phyloP scores from a whole-genome alignment of 2,113 vertebrate genomes.

The Mormoops blainvillei region DNA sequence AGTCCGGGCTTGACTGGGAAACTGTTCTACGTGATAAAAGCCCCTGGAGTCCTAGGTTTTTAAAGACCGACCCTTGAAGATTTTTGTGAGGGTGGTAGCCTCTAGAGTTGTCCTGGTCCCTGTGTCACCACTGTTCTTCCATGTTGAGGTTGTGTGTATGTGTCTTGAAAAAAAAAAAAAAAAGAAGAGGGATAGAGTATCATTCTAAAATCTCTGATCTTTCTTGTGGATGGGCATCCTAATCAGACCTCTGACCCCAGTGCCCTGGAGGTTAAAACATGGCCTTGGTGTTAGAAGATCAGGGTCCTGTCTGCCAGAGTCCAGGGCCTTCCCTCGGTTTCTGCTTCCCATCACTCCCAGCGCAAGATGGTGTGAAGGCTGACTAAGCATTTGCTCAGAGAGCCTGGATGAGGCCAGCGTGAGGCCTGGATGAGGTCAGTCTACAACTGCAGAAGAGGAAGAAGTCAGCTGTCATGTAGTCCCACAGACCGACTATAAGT shows the following conservation, averaged over 20 bases:
- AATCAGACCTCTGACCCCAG: neutral
- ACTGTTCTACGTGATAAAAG: neutral
- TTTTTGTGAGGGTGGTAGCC: neutral
- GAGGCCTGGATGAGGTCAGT: neutral
- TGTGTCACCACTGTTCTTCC: neutral
- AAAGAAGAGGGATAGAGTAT: neutral
- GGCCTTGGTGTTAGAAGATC: neutral
- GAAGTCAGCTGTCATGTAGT: neutral
- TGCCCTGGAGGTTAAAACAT: neutral
- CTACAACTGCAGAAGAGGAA: neutral
- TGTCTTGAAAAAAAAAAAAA: no score
- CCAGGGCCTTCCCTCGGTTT: neutral
- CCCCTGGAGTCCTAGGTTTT: neutral
- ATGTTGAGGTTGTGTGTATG: neutral
- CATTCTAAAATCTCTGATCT: neutral
- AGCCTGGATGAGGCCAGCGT: neutral
- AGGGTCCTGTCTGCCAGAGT: neutral
- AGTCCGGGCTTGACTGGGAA: neutral
- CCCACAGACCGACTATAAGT: neutral
- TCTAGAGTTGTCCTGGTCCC: neutral
- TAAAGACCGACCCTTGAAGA: neutral
- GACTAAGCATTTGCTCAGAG: neutral
- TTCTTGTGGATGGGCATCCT: neutral
- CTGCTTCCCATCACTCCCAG: neutral
- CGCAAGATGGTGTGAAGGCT: neutral